Conservation (phyloP, 1,140 invertebrate species). For the Heterodera carotae region DNA sequence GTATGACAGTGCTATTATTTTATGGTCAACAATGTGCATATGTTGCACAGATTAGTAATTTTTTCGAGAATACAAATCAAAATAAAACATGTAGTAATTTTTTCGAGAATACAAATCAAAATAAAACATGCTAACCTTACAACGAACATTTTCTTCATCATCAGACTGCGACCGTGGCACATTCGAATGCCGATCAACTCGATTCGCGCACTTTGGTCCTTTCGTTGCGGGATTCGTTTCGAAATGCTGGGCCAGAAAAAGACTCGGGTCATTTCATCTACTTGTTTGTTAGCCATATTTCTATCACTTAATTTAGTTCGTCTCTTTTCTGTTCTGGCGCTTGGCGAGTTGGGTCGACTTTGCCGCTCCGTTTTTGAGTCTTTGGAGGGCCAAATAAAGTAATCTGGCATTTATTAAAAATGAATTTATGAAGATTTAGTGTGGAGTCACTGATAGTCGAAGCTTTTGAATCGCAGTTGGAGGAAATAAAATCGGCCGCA, state of each 20-base stretch:
- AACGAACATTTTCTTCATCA: not conserved
- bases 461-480: constrained; percentile 69
- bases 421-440: constrained; percentile 24
- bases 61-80: too few relatives aligned
- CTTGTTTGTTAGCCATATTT: too few relatives aligned
- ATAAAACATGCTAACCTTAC: too few relatives aligned
- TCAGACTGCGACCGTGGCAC: constrained; percentile 38
- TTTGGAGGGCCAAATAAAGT: constrained; percentile 9
- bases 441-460: constrained; percentile 48
- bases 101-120: too few relatives aligned
- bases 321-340: constrained; percentile 86
- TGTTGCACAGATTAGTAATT: too few relatives aligned
- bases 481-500: constrained; percentile 84
- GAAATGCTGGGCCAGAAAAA: constrained; percentile 67
- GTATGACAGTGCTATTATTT: constrained; percentile 5
- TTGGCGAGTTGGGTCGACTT: constrained; percentile 88
- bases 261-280: constrained; percentile 73
- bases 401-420: constrained; percentile 2
- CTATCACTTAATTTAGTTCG: constrained; percentile 66
- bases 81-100: too few relatives aligned
- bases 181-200: constrained; percentile 35
- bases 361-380: constrained; percentile 49
- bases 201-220: constrained; percentile 65
- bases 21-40: too few relatives aligned
- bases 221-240: constrained; percentile 51